Evolutionary conservation across 1,140 invertebrate species (phyloP).

Genomic region (Trichonephila clavata): DNA sequence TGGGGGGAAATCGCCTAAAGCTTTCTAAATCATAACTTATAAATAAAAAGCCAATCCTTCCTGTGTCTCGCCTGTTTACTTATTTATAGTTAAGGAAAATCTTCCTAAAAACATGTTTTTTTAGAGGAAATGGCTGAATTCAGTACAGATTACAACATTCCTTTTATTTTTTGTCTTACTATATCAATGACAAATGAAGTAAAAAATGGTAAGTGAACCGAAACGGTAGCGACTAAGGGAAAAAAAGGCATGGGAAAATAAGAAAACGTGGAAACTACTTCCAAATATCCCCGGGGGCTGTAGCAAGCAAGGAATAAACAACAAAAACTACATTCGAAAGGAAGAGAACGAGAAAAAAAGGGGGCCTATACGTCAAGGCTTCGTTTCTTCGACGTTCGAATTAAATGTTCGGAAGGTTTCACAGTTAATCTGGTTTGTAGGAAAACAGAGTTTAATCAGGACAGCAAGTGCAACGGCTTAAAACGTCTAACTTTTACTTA

Average conservation of each 20-base stretch:
- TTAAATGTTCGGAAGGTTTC: conserved; percentile 36
- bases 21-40: too few species aligned
- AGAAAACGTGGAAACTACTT: conserved; percentile 28
- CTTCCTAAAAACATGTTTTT: too few species aligned
- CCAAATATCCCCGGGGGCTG: not conserved
- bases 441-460: conserved; percentile 29
- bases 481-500: conserved; percentile 9
- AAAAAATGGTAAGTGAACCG: not conserved
- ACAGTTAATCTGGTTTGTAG: conserved; percentile 42
- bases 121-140: not conserved
- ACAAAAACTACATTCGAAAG: not conserved
- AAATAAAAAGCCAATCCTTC: too few species aligned
- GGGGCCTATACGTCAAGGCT: not conserved
- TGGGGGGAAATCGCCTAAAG: too few species aligned
- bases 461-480: conserved; percentile 27
- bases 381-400: not conserved
- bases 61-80: too few species aligned
- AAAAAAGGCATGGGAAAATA: not conserved
- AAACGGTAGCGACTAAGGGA: not conserved
- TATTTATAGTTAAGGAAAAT: too few species aligned
- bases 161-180: not conserved
- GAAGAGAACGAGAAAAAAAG: not conserved
- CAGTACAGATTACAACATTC: not conserved
- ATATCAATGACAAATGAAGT: conserved; percentile 1
- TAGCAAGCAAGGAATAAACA: conserved; percentile 22